Evolutionary conservation across 2,797 vertebrate genomes (phyloP).

Genomic region (Syngnathus rostellatus): DNA sequence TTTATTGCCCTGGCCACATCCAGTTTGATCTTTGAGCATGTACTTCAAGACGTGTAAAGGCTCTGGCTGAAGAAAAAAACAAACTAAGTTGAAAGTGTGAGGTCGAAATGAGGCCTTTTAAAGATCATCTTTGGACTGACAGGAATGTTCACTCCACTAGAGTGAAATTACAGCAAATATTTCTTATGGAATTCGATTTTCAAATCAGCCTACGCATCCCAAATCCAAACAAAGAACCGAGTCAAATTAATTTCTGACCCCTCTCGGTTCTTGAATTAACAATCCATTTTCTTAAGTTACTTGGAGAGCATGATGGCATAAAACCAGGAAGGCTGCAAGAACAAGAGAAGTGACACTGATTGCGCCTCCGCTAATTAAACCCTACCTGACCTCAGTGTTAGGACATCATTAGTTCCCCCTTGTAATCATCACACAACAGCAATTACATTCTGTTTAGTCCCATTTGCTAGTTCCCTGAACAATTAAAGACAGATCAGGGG

Average conservation of each 20-base stretch:
- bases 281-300: conserved; percentile 48
- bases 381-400: conserved; percentile 88
- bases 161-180: conserved; percentile 12
- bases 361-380: conserved; percentile 94
- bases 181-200: conserved; percentile 41
- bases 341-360: conserved; percentile 68
- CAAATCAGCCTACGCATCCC: conserved; percentile 33
- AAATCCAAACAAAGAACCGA: conserved; percentile 41
- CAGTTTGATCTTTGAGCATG: conserved; percentile 46
- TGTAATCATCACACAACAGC: conserved; percentile 83
- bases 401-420: conserved; percentile 91
- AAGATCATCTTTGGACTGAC: conserved; percentile 24
- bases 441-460: conserved; percentile 84
- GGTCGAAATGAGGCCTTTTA: conserved; percentile 21
- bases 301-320: conserved; percentile 49
- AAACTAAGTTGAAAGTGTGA: conserved; percentile 16
- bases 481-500: conserved; percentile 55
- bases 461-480: conserved; percentile 75
- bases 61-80: conserved; percentile 21
- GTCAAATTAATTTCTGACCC: conserved; percentile 36
- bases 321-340: conserved; percentile 51
- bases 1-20: conserved; percentile 58
- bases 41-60: conserved; percentile 40
- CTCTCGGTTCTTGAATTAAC: conserved; percentile 38
- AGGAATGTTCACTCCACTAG: conserved; percentile 13